Percentiles rank a stretch among this genome's conserved stretches.
phyloP scores from a whole-genome alignment of 2,888 invertebrate species.

The Nymphalis c-album region DNA sequence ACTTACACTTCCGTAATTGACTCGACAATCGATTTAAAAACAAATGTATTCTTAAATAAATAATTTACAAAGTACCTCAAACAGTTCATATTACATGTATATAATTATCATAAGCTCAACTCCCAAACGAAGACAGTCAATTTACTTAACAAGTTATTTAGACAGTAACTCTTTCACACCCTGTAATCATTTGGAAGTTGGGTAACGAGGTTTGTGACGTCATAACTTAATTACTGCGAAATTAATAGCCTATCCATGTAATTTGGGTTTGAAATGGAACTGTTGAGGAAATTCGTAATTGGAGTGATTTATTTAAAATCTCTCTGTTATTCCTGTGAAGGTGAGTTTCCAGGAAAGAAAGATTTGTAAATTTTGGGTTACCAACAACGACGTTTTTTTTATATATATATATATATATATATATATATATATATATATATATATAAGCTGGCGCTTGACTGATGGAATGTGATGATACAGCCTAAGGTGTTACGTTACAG shows the following conservation, averaged over 20 bases:
- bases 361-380: no score
- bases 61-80: background rate
- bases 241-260: conserved; percentile 16
- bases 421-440: no score
- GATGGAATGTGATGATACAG: no score
- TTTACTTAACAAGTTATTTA: background rate
- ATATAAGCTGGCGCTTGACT: no score
- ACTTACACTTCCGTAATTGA: no score
- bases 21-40: no score
- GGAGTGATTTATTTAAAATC: conserved; percentile 8
- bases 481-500: no score
- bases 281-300: conserved; percentile 1
- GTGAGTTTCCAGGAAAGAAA: no score
- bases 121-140: background rate
- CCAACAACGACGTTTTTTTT: no score
- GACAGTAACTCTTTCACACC: conserved; percentile 9
- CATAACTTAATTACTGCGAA: conserved; percentile 14
- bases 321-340: background rate
- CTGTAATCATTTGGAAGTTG: background rate
- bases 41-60: background rate
- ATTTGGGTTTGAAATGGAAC: conserved; percentile 12
- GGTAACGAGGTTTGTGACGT: conserved; percentile 5
- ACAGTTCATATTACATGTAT: background rate
- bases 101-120: background rate
- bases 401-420: no score